Evolutionary conservation across 2,797 vertebrate genomes (phyloP), one percentile per base, ranked within the genome.

Genomic region (Furcifer pardalis): DNA sequence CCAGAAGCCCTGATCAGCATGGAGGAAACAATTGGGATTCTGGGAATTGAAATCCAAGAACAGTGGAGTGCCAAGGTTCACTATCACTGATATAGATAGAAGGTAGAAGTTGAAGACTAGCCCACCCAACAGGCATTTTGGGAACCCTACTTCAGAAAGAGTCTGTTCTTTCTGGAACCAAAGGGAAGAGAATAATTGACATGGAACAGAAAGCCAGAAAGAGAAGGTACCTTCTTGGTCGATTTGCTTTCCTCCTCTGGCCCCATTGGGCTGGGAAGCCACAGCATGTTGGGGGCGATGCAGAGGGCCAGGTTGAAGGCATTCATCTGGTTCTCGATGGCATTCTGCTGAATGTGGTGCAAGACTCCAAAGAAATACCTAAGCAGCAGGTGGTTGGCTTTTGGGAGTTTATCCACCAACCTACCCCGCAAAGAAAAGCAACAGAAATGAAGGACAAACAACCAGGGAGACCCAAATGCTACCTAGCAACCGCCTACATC

Each of bases 211-310:
- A 69, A 69, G 21, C 21, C 9, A 1, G 0, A 5, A 12, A 12
- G 42, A 80, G 35, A 19, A 35, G 3, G 78, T 92, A 96, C 96
- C 95, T 97, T 97, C 90, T 93, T 95, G 1, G 94, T 96, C 68
- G 95, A 96, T 13, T 85, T 94, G 90, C 94, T 96, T 52, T 96
- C 96, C 81, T 96, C 95, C 68, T 97, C 96, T 1, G 96, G 94
- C 37, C 92, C 94, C 2, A 91, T 92, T 30, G 95, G 91, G 19
- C 90, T 90, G 0, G 96, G 93, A 1, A 96, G 94, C 96, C 96
- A 97, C 60, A 97, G 90, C 95, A 97, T 97, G 85, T 96, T 97
- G 75, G 97, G 96, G 37, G 97, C 96, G 35, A 97, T 96, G 90
- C 97, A 97, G 46, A 97, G 95, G 6, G 96, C 95, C 87, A 97